A percentile compares a stretch with the other conserved stretches of the same genome.
These are phyloP conservation scores for Drosophila tropicalis DNA, from an alignment of 1,140 invertebrate genomes.

Conservation along the genomic window DNA sequence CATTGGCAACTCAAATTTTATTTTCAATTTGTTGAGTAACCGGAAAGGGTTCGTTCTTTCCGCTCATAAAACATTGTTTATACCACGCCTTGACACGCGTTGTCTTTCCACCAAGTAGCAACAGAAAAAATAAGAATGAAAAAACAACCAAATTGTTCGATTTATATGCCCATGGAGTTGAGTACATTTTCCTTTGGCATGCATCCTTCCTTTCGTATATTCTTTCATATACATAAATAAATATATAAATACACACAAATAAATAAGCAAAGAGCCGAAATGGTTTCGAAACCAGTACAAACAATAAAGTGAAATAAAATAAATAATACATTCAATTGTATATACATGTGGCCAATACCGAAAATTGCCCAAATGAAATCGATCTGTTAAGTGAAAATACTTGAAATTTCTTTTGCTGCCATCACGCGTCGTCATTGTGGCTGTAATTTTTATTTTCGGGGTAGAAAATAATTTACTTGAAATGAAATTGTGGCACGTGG, in stretches of 20 bases:
- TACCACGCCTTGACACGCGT: slow-evolving; percentile 58
- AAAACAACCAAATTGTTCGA: slow-evolving; percentile 54
- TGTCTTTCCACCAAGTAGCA: slow-evolving; percentile 14
- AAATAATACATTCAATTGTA: slow-evolving; percentile 4
- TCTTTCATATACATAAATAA: slow-evolving; percentile 63
- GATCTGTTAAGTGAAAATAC: slow-evolving; percentile 39
- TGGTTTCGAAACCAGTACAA: slow-evolving; percentile 55
- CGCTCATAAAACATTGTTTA: slow-evolving; percentile 54
- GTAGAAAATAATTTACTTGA: slow-evolving; percentile 44
- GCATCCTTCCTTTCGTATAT: neutral
- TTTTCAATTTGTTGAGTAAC: slow-evolving; percentile 10
- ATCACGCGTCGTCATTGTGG: slow-evolving; percentile 22
- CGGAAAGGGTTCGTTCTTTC: neutral
- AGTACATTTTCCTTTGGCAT: slow-evolving; percentile 21
- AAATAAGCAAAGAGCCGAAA: slow-evolving; percentile 38
- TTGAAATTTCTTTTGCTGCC: slow-evolving; percentile 34
- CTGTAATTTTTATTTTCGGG: slow-evolving; percentile 3
- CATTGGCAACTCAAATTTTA: slow-evolving; percentile 5
- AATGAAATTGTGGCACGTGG: slow-evolving; percentile 47
- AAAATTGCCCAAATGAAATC: slow-evolving; percentile 5
- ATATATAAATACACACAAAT: slow-evolving; percentile 65
- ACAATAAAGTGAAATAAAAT: slow-evolving; percentile 29
- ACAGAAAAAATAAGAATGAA: neutral
- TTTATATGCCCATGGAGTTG: slow-evolving; percentile 55
- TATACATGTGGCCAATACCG: neutral